Conservation (phyloP, 2,113 vertebrate species). For the Poeciliopsis turrubarensis region DNA sequence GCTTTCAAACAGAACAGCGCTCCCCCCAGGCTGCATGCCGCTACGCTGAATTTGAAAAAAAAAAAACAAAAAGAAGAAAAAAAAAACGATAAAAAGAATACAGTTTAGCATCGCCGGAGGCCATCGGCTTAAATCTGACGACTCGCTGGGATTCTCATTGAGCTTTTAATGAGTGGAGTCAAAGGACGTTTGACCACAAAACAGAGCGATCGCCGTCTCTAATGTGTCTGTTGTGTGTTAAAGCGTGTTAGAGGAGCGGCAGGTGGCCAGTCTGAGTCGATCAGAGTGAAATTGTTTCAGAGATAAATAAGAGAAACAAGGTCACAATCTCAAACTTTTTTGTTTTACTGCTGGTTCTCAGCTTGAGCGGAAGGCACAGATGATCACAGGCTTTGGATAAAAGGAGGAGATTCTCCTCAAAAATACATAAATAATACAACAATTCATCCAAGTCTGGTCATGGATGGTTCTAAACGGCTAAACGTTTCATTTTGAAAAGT, state of each 20-base stretch:
- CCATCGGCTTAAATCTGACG: conserved; percentile 20
- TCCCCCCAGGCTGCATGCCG: conserved; percentile 31
- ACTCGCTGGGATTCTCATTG: conserved; percentile 4
- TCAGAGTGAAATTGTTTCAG: neutral
- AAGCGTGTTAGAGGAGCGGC: neutral
- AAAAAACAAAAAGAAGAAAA: conserved; percentile 12
- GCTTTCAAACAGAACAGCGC: conserved; percentile 63
- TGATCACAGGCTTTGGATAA: too few relatives aligned
- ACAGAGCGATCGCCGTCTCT: neutral
- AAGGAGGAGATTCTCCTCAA: neutral
- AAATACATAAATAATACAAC: neutral
- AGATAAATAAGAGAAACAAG: neutral
- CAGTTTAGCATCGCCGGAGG: conserved; percentile 23
- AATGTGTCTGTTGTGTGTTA: neutral
- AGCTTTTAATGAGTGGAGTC: conserved; percentile 15
- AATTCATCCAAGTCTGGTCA: neutral
- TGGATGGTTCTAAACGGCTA: neutral
- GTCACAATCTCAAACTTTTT: neutral
- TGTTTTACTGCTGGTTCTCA: too few relatives aligned
- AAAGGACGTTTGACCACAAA: conserved; percentile 16
- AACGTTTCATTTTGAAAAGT: too few relatives aligned
- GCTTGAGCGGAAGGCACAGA: too few relatives aligned
- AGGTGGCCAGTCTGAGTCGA: neutral
- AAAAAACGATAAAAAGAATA: conserved; percentile 28
- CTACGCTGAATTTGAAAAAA: conserved; percentile 24